Percentiles rank a stretch among this genome's conserved stretches.
phyloP scores from a whole-genome alignment of 1,140 invertebrate species.

The Hyles vespertilio region DNA sequence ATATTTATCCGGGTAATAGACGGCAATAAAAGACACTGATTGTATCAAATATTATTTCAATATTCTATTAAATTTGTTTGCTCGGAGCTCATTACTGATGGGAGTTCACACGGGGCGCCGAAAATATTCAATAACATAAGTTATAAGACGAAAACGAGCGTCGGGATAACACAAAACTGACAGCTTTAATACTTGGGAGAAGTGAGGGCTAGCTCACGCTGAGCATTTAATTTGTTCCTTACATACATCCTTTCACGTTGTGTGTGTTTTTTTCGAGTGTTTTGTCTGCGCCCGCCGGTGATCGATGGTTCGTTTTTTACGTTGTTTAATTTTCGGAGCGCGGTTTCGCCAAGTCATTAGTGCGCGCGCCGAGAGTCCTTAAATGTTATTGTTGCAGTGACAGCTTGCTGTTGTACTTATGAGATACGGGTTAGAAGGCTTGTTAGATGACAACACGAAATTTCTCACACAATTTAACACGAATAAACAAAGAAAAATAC shows the following conservation, averaged over 20 bases:
- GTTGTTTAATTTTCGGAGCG: constrained; percentile 66
- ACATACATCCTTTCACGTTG: constrained; percentile 63
- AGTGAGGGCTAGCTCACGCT: constrained; percentile 60
- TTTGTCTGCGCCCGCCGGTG: constrained; percentile 59
- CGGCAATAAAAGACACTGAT: constrained; percentile 38
- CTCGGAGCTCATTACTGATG: constrained; percentile 36
- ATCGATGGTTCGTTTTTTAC: constrained; percentile 70
- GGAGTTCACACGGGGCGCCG: constrained; percentile 37
- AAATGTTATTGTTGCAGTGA: constrained; percentile 41
- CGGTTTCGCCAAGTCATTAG: constrained; percentile 70
- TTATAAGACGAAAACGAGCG: constrained; percentile 65
- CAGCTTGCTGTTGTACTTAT: constrained; percentile 18
- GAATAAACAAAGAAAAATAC: no score
- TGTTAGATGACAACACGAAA: not conserved
- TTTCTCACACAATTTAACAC: not conserved
- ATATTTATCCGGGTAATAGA: constrained; percentile 28
- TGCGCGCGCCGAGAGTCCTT: constrained; percentile 26
- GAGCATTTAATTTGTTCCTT: constrained; percentile 73
- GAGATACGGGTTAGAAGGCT: not conserved
- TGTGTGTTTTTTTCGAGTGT: constrained; percentile 56
- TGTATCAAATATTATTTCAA: constrained; percentile 46
- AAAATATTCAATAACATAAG: constrained; percentile 67
- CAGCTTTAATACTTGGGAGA: constrained; percentile 69
- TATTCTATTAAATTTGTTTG: constrained; percentile 36
- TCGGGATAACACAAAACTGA: constrained; percentile 73